Conservation (phyloP, 2,113 vertebrate species). For the Apistogramma diplotaenia region DNA sequence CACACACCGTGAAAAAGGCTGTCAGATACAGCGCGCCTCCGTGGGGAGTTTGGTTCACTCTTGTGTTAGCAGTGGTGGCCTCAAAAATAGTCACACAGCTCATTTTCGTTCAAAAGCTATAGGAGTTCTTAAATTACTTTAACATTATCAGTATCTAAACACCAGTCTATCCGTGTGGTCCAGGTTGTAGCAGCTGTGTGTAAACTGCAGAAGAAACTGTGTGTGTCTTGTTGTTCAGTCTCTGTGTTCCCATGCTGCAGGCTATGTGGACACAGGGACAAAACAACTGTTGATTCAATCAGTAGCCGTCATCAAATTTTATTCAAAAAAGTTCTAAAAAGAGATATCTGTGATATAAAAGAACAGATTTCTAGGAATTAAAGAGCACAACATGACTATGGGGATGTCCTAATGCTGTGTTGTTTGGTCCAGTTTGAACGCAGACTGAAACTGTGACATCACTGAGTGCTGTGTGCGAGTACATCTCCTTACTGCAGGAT, state of each 20-base stretch:
- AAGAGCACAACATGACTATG: not conserved
- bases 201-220: not conserved
- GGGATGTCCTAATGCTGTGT: not conserved
- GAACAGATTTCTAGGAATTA: not conserved
- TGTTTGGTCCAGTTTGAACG: not conserved
- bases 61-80: not conserved
- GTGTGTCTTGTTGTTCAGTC: not conserved
- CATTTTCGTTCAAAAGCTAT: not conserved
- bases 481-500: not conserved
- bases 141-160: not conserved
- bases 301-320: not conserved
- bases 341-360: not conserved
- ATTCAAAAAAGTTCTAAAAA: not conserved
- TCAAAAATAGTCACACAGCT: not conserved
- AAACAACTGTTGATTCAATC: slow-evolving; percentile 27
- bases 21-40: not conserved
- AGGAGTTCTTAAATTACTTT: not conserved
- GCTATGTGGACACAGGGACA: not conserved
- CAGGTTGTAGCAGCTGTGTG: not conserved
- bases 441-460: not conserved
- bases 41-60: not conserved
- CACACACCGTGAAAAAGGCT: slow-evolving; percentile 1
- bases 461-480: not conserved
- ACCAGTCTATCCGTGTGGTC: not conserved
- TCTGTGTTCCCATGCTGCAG: not conserved